These are phyloP conservation scores for Cyanoliseus patagonus DNA, from an alignment of 2,113 vertebrate genomes.

Conservation along the genomic window DNA sequence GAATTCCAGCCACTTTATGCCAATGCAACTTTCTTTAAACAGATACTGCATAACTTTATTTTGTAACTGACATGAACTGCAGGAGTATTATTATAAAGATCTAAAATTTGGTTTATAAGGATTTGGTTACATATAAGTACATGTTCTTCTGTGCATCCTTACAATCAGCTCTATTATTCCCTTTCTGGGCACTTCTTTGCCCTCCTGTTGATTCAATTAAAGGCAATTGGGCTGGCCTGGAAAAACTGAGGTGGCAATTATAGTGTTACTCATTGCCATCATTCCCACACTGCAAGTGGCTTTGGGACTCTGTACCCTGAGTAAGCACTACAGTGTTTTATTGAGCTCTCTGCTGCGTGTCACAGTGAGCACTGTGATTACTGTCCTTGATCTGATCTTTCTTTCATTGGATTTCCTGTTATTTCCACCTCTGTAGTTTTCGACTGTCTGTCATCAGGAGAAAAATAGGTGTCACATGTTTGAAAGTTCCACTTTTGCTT, in stretches of 20 bases:
- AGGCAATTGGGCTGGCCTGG: not conserved
- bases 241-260: not conserved
- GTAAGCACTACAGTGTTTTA: not conserved
- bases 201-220: not conserved
- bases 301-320: not conserved
- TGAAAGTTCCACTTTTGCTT: not conserved
- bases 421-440: not conserved
- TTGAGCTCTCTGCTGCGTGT: not conserved
- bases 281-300: not conserved
- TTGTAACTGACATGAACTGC: not conserved
- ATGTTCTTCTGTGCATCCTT: not conserved
- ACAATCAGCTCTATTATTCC: fast-evolving
- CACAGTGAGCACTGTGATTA: not conserved
- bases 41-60: not conserved
- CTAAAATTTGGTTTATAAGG: not conserved
- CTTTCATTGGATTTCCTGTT: not conserved
- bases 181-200: not conserved
- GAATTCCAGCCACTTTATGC: not conserved
- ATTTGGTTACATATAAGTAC: fast-evolving
- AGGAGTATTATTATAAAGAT: not conserved
- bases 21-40: not conserved
- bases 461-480: not conserved
- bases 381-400: not conserved
- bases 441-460: not conserved
- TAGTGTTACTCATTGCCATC: not conserved